Percentiles rank a stretch among this genome's conserved stretches.
These are phyloP conservation scores for Leistus spinibarbis DNA, from an alignment of 2,888 invertebrate genomes.

Conservation along the genomic window DNA sequence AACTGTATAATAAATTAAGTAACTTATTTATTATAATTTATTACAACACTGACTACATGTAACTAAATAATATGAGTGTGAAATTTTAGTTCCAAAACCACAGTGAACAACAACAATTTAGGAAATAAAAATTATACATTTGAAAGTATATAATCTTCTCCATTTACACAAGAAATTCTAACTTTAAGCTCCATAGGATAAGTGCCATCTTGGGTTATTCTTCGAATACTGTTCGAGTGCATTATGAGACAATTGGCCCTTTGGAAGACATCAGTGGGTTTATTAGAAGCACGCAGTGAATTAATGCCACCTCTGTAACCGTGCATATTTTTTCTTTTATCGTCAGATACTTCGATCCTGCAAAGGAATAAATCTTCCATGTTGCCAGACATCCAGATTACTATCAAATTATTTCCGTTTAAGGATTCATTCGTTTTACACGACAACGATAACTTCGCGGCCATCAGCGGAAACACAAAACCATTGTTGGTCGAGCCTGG, in stretches of 20 bases:
- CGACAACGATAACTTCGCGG: constrained; percentile 19
- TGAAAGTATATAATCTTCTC: not conserved
- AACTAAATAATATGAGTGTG: no score
- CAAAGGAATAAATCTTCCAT: constrained; percentile 20
- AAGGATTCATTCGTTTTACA: not conserved
- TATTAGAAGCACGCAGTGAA: constrained; percentile 34
- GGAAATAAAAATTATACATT: no score
- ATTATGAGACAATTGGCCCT: constrained; percentile 34
- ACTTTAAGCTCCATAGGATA: constrained; percentile 35
- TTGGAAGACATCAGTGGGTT: constrained; percentile 28
- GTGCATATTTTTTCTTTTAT: constrained; percentile 20
- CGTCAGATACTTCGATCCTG: constrained; percentile 28
- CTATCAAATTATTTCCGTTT: not conserved
- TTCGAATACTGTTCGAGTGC: constrained; percentile 20
- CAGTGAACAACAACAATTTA: no score
- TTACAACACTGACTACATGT: no score
- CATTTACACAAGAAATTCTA: not conserved
- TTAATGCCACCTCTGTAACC: constrained; percentile 24
- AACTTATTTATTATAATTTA: no score
- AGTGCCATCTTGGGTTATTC: constrained; percentile 24
- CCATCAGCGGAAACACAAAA: constrained; percentile 29
- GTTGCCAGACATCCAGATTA: constrained; percentile 29
- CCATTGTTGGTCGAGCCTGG: constrained; percentile 7
- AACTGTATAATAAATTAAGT: no score
- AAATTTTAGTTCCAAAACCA: no score